Evolutionary conservation across 92 coral and sea anemone species (phyloP).

Genomic region (Chrysogorgia sp.): DNA sequence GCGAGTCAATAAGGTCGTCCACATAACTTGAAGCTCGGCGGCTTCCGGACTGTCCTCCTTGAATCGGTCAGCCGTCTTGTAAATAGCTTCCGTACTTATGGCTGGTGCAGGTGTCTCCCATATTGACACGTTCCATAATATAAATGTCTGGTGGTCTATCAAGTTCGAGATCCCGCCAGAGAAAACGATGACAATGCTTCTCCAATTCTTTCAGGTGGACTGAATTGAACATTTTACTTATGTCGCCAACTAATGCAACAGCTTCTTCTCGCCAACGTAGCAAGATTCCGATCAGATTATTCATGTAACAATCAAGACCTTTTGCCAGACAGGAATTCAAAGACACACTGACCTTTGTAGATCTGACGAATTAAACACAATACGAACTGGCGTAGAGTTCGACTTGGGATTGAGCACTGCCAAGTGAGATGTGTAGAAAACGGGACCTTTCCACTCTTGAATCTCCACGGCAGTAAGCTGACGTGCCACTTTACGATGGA

Average conservation of each 20-base stretch:
- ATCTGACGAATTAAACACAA: conserved; percentile 63
- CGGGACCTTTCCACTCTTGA: no score
- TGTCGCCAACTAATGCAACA: conserved; percentile 53
- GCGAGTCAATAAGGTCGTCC: no score
- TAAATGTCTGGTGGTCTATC: no score
- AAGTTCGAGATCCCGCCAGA: no score
- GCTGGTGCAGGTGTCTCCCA: conserved; percentile 63
- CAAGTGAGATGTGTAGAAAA: conserved; percentile 66
- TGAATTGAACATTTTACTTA: no score
- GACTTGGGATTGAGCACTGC: conserved; percentile 67
- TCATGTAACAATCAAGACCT: conserved; percentile 64
- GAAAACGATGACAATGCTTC: conserved; percentile 64
- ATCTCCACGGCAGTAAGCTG: conserved; percentile 48
- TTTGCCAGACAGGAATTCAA: conserved; percentile 52
- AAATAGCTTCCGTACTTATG: conserved; percentile 66
- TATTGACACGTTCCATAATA: no score
- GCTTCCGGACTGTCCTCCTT: conserved; percentile 45
- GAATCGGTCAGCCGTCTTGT: no score
- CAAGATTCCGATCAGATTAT: conserved; percentile 59
- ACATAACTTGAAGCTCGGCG: conserved; percentile 43
- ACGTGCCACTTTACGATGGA: conserved; percentile 64
- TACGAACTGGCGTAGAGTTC: conserved; percentile 57
- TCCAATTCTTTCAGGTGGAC: conserved; percentile 45
- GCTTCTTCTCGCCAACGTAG: conserved; percentile 65
- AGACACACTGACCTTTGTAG: no score